Conservation (phyloP, 2,113 vertebrate genomes). For the Cyprinodon tularosa region DNA sequence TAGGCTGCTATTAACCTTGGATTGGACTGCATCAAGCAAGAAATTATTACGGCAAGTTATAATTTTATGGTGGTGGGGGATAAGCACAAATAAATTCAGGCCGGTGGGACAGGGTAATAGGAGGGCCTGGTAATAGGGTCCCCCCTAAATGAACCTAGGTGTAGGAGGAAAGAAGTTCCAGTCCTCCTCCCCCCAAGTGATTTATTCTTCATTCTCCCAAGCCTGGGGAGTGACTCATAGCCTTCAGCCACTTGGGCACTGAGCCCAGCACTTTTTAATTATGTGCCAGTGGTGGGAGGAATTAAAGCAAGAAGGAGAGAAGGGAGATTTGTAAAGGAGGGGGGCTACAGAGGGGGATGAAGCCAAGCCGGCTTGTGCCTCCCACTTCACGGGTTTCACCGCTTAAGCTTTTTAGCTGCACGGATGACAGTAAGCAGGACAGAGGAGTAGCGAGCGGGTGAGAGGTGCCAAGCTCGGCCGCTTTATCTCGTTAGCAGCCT, state of each 20-base stretch:
- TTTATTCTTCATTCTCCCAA: slow-evolving; percentile 74
- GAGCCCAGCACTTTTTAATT: slow-evolving; percentile 76
- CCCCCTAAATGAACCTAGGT: slow-evolving; percentile 73
- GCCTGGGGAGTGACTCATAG: slow-evolving; percentile 78
- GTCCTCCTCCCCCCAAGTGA: slow-evolving; percentile 69
- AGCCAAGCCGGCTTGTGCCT: slow-evolving; percentile 63
- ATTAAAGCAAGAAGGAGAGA: slow-evolving; percentile 39
- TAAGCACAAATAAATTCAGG: slow-evolving; percentile 82
- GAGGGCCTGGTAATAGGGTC: slow-evolving; percentile 78
- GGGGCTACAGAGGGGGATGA: slow-evolving; percentile 64
- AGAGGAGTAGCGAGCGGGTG: slow-evolving; percentile 61
- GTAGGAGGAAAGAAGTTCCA: slow-evolving; percentile 74
- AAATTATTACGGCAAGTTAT: slow-evolving; percentile 84
- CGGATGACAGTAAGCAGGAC: slow-evolving; percentile 72
- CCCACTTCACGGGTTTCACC: slow-evolving; percentile 69
- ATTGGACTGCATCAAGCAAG: slow-evolving; percentile 75
- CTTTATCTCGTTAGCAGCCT: slow-evolving; percentile 80
- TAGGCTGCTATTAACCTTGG: slow-evolving; percentile 83
- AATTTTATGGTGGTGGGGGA: slow-evolving; percentile 81
- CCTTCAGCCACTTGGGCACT: slow-evolving; percentile 74
- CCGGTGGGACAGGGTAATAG: slow-evolving; percentile 81
- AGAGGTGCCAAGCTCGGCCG: slow-evolving; percentile 66
- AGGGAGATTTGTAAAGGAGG: slow-evolving; percentile 37
- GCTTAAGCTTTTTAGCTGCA: slow-evolving; percentile 76
- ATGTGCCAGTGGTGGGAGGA: slow-evolving; percentile 66